These are phyloP conservation scores for Calameuta pallipes DNA, from an alignment of 2,888 invertebrate species.

Conservation along the genomic window DNA sequence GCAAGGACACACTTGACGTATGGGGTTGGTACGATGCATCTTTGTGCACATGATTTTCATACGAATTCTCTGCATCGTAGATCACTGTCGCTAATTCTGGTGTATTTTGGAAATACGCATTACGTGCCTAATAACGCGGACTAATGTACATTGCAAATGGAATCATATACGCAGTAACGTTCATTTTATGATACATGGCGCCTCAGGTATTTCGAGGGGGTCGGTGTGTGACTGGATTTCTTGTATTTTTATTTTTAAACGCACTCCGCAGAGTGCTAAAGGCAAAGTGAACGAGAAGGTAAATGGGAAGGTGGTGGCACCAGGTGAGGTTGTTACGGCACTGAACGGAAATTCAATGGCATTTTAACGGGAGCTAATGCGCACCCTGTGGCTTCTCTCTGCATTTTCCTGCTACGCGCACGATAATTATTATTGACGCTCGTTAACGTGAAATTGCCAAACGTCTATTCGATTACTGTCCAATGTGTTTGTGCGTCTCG, in stretches of 20 bases:
- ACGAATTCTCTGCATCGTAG: neutral
- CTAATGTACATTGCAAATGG: neutral
- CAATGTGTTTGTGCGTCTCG: neutral
- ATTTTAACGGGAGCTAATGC: neutral
- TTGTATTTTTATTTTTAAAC: neutral
- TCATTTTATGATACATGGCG: neutral
- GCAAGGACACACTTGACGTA: neutral
- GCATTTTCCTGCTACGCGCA: neutral
- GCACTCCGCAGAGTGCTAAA: neutral
- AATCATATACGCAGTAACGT: neutral
- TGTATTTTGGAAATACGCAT: neutral
- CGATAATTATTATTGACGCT: neutral
- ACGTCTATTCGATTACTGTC: constrained; percentile 6
- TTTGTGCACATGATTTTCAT: neutral
- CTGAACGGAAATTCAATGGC: neutral
- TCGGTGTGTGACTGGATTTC: neutral
- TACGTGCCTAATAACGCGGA: neutral
- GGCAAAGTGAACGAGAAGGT: neutral
- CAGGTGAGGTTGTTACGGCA: neutral
- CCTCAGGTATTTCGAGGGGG: neutral
- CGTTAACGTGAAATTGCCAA: neutral
- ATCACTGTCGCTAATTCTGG: neutral
- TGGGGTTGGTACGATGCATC: neutral
- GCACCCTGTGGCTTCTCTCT: neutral
- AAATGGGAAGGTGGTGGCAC: neutral